Conservation (phyloP, 2,797 vertebrate genomes). For the Momotus momota region DNA sequence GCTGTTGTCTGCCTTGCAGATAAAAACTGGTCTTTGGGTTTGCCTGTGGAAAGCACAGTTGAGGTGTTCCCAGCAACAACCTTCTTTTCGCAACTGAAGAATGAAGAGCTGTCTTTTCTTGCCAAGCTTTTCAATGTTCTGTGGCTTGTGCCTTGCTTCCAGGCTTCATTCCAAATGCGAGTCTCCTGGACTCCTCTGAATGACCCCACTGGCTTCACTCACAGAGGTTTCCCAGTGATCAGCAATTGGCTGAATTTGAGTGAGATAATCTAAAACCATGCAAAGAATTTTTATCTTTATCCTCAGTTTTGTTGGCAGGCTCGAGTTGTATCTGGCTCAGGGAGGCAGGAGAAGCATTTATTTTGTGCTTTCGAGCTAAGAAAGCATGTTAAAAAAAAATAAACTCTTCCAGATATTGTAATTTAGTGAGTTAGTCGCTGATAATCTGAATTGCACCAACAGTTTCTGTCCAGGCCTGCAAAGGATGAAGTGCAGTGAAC, state of each 20-base stretch:
- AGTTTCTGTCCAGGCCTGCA: neutral
- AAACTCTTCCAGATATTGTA: neutral
- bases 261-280: neutral
- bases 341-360: neutral
- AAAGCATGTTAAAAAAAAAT: neutral
- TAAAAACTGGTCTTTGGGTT: neutral
- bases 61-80: neutral
- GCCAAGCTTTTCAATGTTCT: neutral
- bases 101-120: neutral
- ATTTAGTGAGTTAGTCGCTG: neutral
- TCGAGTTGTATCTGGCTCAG: neutral
- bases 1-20: neutral
- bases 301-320: neutral
- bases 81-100: neutral
- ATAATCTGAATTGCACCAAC: neutral
- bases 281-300: neutral
- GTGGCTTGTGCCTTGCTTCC: neutral
- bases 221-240: neutral
- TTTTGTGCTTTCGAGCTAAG: neutral
- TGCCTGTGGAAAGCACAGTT: neutral
- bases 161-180: neutral
- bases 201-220: neutral
- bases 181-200: neutral
- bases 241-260: neutral
- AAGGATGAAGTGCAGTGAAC: neutral